These are phyloP conservation scores for Cottus gobio DNA, from an alignment of 2,113 vertebrate genomes.

Conservation along the genomic window DNA sequence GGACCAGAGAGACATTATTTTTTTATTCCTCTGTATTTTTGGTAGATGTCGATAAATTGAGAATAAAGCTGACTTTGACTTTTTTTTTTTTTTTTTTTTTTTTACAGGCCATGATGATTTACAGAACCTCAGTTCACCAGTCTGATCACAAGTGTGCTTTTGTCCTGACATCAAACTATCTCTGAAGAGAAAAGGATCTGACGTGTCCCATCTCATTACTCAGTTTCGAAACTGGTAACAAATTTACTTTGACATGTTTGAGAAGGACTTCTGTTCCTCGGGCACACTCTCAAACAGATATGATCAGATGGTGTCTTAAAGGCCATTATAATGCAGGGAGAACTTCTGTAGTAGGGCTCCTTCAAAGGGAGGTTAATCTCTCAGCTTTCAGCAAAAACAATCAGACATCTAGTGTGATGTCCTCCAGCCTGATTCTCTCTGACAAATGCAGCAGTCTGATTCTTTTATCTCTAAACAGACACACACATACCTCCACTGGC, in stretches of 20 bases:
- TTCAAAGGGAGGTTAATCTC: constrained; percentile 8
- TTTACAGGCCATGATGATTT: neutral
- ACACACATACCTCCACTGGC: neutral
- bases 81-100: no score
- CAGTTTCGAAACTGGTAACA: neutral
- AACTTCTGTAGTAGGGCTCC: neutral
- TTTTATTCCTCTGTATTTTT: no score
- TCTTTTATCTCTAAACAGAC: constrained; percentile 15
- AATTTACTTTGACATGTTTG: constrained; percentile 8
- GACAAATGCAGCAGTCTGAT: neutral
- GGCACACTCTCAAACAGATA: constrained; percentile 7
- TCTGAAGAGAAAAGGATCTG: neutral
- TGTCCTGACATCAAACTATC: neutral
- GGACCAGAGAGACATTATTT: no score
- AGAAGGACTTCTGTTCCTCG: neutral
- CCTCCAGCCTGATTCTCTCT: constrained; percentile 15
- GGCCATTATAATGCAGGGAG: neutral
- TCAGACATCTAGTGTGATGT: neutral
- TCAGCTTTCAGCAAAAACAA: constrained; percentile 3
- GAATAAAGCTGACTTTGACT: no score
- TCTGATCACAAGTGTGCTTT: neutral
- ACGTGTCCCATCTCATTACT: neutral
- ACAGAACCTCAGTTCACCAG: neutral
- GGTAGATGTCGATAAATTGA: no score
- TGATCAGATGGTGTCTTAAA: constrained; percentile 13